Base-by-base conservation (phyloP, 2,113 vertebrate genomes). In the Symphodus melops region DNA sequence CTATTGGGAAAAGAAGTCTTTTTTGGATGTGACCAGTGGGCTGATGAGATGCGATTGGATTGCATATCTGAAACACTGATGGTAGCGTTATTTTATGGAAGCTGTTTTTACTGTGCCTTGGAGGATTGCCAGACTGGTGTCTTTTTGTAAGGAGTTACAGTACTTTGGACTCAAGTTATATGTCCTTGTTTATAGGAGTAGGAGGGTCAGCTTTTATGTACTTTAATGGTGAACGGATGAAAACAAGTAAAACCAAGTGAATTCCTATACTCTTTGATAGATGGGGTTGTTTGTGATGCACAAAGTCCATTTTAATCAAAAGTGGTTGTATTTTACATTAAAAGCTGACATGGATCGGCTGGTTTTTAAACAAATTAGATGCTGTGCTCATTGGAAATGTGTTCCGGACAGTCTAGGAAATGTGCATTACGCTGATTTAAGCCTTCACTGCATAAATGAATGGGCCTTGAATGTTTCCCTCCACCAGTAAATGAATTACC, bases 11-110 rank as follows among this genome's bases (percentile, higher is more conserved):
- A 78, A 79, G 72, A 75, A 58, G 42, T 82, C 51, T 81, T 87
- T 83, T 77, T 83, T 77, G 51, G 74, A 82, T 87, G 69, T 81
- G 87, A 91, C 82, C 78, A 63, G 69, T 67, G 72, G 71, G 73
- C 86, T 91, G 85, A 90, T 85, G 88, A 91, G 83, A 90, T 91
- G 85, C 88, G 80, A 88, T 90, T 91, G 83, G 86, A 91, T 88
- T 90, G 86, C 89, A 82, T 87, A 87, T 88, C 70, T 83, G 72
- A 88, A 91, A 79, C 85, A 85, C 75, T 87, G 88, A 89, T 86
- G 75, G 85, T 81, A 85, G 83, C 77, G 11, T 83, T 91, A 86
- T 91, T 92, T 90, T 89, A 88, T 92, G 69, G 86, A 81, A 84
- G 83, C 87, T 83, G 57, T 46, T 83, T 84, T 90, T 90, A 92